Percentiles rank a stretch among this genome's conserved stretches.
phyloP scores from a whole-genome alignment of 2,113 vertebrate species.

The Dendrocopos noguchii region DNA sequence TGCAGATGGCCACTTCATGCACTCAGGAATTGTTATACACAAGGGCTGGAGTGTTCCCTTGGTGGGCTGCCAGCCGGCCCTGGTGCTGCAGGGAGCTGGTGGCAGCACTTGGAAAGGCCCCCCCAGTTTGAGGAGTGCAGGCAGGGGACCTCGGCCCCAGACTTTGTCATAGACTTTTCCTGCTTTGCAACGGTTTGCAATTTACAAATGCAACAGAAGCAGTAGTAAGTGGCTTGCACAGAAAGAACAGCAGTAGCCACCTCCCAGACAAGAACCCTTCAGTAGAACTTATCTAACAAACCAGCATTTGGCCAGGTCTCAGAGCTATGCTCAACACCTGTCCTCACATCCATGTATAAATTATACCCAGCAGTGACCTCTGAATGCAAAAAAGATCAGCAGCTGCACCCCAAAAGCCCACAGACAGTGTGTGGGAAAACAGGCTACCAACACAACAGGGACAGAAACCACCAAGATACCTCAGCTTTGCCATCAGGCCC shows the following conservation, averaged over 20 bases:
- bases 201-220: not conserved
- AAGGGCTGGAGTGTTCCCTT: conserved; percentile 48
- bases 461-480: not conserved
- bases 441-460: not conserved
- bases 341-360: not conserved
- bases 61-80: conserved; percentile 43
- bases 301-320: fast-evolving
- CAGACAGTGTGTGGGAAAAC: not conserved
- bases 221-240: not conserved
- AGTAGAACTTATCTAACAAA: not conserved
- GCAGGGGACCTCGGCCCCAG: not conserved
- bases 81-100: not conserved
- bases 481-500: not conserved
- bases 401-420: not conserved
- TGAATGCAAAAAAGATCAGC: not conserved
- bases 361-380: not conserved
- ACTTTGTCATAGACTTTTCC: not conserved
- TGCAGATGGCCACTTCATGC: conserved; percentile 67
- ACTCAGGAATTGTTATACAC: not conserved
- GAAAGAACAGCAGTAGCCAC: not conserved
- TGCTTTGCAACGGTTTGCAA: not conserved
- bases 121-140: not conserved
- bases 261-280: not conserved
- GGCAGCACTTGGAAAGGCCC: fast-evolving
- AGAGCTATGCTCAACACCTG: fast-evolving